Conservation (phyloP, 2,888 invertebrate genomes). For the Orchesellides sinensis region DNA sequence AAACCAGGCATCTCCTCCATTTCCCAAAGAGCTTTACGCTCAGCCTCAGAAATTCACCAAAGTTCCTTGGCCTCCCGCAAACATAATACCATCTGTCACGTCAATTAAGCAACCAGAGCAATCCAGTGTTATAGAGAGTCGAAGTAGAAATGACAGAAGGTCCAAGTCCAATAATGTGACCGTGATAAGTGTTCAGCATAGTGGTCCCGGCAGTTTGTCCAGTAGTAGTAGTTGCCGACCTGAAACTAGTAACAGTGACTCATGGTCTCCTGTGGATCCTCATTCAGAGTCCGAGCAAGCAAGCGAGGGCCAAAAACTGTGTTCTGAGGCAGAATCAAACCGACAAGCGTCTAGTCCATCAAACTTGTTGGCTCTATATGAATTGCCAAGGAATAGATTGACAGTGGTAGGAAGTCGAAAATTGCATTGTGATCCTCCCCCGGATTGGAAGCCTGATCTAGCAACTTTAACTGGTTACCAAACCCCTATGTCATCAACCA, state of each 20-base stretch:
- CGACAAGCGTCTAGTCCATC: slow-evolving; percentile 49
- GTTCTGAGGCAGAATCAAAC: slow-evolving; percentile 20
- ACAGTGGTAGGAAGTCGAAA: slow-evolving; percentile 88
- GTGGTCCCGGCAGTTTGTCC: slow-evolving; percentile 59
- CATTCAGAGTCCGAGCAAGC: slow-evolving; percentile 23
- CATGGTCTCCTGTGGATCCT: slow-evolving; percentile 59
- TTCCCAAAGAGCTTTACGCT: slow-evolving; percentile 79
- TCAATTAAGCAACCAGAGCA: slow-evolving; percentile 57
- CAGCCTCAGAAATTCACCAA: slow-evolving; percentile 86
- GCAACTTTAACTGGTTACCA: slow-evolving; percentile 62
- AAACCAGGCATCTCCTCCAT: slow-evolving; percentile 73
- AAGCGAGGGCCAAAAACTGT: slow-evolving; percentile 7
- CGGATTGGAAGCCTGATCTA: slow-evolving; percentile 72
- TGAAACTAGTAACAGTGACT: slow-evolving; percentile 59
- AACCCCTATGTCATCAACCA: slow-evolving; percentile 16
- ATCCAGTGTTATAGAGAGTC: slow-evolving; percentile 34
- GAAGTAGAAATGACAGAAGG: slow-evolving; percentile 40
- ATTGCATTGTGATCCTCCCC: slow-evolving; percentile 82
- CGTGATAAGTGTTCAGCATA: slow-evolving; percentile 70
- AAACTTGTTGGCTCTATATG: slow-evolving; percentile 64
- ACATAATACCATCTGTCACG: slow-evolving; percentile 65
- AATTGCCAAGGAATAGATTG: slow-evolving; percentile 83
- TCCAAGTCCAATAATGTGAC: slow-evolving; percentile 65
- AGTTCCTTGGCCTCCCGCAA: slow-evolving; percentile 84
- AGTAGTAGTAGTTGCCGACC: slow-evolving; percentile 58